Conservation (phyloP, 2,888 invertebrate species). For the Herminia tarsipennalis region DNA sequence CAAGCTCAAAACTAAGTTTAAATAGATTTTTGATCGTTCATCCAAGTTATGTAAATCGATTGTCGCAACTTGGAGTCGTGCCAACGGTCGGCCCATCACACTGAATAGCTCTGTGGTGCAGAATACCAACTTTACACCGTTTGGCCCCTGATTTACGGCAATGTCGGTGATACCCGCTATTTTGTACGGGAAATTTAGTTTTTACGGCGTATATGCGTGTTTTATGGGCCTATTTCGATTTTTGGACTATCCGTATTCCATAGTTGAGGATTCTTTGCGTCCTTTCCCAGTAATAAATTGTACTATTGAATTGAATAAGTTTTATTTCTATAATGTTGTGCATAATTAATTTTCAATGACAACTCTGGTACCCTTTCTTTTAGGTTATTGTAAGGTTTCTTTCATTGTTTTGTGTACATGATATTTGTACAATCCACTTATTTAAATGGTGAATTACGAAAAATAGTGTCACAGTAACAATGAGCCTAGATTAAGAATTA, state of each 20-base stretch:
- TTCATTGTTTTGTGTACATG: too few species aligned
- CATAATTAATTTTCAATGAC: too few species aligned
- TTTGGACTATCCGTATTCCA: not conserved
- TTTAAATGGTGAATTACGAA: too few species aligned
- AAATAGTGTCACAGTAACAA: too few species aligned
- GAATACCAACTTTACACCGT: slow-evolving; percentile 47
- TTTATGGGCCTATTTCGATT: slow-evolving; percentile 3
- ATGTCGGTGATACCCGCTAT: slow-evolving; percentile 29
- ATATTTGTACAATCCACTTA: too few species aligned
- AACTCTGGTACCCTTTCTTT: too few species aligned
- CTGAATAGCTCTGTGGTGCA: slow-evolving; percentile 52
- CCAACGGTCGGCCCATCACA: slow-evolving; percentile 63
- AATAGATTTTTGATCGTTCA: slow-evolving; percentile 45
- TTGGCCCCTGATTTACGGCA: slow-evolving; percentile 35
- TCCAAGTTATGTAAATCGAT: slow-evolving; percentile 57
- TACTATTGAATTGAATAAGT: too few species aligned
- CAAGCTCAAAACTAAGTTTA: slow-evolving; percentile 21
- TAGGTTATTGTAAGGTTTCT: too few species aligned
- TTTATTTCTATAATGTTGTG: too few species aligned
- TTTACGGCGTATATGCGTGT: slow-evolving; percentile 11
- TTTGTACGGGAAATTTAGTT: slow-evolving; percentile 28
- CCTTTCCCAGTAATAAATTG: too few species aligned
- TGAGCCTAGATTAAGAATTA: too few species aligned
- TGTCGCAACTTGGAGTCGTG: slow-evolving; percentile 54
- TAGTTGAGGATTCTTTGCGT: too few species aligned